Evolutionary conservation across 2,113 vertebrate genomes (phyloP).

Genomic region (Daubentonia madagascariensis): DNA sequence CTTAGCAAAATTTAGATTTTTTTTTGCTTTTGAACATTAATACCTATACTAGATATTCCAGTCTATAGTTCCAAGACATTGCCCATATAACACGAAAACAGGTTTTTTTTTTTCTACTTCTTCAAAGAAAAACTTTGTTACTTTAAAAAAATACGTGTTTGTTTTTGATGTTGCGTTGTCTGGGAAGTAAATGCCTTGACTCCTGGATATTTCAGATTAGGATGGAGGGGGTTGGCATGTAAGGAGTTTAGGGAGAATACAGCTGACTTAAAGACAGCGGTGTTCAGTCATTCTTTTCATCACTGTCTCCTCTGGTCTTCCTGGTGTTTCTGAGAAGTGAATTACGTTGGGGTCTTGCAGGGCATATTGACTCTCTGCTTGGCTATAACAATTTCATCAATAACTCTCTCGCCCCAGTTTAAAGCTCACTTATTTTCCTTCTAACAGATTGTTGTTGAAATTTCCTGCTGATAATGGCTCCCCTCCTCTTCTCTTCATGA

Average conservation of each 20-base stretch:
- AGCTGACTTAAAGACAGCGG: not conserved
- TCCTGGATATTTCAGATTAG: not conserved
- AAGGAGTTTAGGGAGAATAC: no score
- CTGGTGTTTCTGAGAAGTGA: not conserved
- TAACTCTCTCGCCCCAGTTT: not conserved
- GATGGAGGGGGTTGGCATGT: rapidly evolving
- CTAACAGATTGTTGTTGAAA: not conserved
- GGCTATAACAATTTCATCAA: not conserved
- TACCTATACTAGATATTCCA: not conserved
- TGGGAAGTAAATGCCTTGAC: not conserved
- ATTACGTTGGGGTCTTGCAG: not conserved
- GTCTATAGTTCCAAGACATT: not conserved
- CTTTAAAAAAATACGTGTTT: not conserved
- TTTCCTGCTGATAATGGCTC: not conserved
- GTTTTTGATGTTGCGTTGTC: not conserved
- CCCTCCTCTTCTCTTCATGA: not conserved
- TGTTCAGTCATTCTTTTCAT: not conserved
- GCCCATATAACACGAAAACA: not conserved
- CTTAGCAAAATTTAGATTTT: not conserved
- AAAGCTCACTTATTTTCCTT: not conserved
- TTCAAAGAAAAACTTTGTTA: not conserved
- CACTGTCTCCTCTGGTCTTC: not conserved
- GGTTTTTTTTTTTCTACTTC: not conserved
- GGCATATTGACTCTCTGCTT: not conserved
- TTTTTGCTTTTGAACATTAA: not conserved